Evolutionary conservation across 2,888 invertebrate genomes (phyloP).

Genomic region (Hirtodrosophila trivittata): DNA sequence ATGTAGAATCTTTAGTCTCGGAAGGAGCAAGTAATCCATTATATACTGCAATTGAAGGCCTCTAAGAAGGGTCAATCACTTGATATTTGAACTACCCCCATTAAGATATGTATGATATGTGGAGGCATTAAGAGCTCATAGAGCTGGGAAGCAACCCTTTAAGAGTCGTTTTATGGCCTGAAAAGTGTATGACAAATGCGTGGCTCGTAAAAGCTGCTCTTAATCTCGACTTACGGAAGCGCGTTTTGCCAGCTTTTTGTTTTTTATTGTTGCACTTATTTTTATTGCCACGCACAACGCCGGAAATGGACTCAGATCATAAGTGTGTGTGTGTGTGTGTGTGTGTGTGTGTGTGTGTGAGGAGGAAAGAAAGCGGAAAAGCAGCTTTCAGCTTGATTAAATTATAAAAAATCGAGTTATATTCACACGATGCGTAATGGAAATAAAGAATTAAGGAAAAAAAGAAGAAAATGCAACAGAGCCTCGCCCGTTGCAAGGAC

Average conservation of each 20-base stretch:
- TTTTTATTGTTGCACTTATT: slow-evolving; percentile 75
- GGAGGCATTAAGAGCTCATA: neutral
- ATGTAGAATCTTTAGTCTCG: too few species aligned
- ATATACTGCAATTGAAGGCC: slow-evolving; percentile 33
- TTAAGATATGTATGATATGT: neutral
- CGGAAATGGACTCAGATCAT: slow-evolving; percentile 35
- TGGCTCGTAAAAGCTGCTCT: slow-evolving; percentile 62
- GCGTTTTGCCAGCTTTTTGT: slow-evolving; percentile 58
- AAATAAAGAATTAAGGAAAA: slow-evolving; percentile 23
- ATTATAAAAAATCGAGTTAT: slow-evolving; percentile 78
- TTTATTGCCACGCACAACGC: slow-evolving; percentile 38
- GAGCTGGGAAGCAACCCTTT: slow-evolving; percentile 36
- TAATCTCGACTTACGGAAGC: slow-evolving; percentile 59
- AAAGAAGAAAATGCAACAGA: neutral
- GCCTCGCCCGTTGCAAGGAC: slow-evolving; percentile 1
- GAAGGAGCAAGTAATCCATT: neutral
- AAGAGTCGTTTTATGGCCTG: slow-evolving; percentile 58
- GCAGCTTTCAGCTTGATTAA: slow-evolving; percentile 73
- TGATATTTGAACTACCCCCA: neutral
- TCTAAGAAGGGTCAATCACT: slow-evolving; percentile 9
- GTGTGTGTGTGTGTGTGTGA: neutral
- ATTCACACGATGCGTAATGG: slow-evolving; percentile 49
- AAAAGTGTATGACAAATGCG: slow-evolving; percentile 76
- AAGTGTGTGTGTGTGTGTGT: neutral
- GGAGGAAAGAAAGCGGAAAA: too few species aligned